A percentile compares a stretch with the other conserved stretches of the same genome.
phyloP scores from a whole-genome alignment of 2,888 invertebrate species.

The Nesidiocoris tenuis region DNA sequence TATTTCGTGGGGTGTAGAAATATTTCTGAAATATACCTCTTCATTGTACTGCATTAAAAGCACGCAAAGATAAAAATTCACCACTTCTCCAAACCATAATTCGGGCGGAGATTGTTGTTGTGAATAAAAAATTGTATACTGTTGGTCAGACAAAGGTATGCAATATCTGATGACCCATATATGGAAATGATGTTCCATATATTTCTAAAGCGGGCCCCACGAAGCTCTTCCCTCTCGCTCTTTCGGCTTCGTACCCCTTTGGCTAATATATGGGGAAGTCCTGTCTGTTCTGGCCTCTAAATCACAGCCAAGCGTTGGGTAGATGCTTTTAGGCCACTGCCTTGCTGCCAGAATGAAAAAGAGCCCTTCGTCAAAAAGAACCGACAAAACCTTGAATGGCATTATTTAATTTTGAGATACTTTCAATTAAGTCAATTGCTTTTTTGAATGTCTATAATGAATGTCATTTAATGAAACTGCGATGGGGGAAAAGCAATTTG shows the following conservation, averaged over 20 bases:
- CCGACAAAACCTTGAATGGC: slow-evolving; percentile 15
- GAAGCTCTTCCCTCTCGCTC: too few relatives aligned
- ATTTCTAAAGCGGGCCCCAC: slow-evolving; percentile 16
- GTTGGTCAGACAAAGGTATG: slow-evolving; percentile 34
- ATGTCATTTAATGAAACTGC: too few relatives aligned
- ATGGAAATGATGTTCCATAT: slow-evolving; percentile 39
- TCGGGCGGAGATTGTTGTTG: slow-evolving; percentile 23
- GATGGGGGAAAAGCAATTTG: too few relatives aligned
- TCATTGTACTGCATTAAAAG: too few relatives aligned
- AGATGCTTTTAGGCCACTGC: slow-evolving; percentile 22
- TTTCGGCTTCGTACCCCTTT: slow-evolving; percentile 1
- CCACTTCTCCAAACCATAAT: too few relatives aligned
- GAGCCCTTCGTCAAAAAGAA: slow-evolving; percentile 31
- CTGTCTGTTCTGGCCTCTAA: slow-evolving; percentile 28
- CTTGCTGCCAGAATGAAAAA: slow-evolving; percentile 15
- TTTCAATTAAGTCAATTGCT: too few relatives aligned
- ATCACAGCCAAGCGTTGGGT: slow-evolving; percentile 28
- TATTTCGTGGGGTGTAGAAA: too few relatives aligned
- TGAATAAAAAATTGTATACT: slow-evolving; percentile 37
- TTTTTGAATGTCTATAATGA: too few relatives aligned
- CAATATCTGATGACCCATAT: slow-evolving; percentile 41
- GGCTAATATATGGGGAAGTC: slow-evolving; percentile 31
- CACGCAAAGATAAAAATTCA: too few relatives aligned
- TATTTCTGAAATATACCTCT: too few relatives aligned
- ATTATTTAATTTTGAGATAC: neutral